Base-by-base conservation (phyloP, 2,113 vertebrate genomes). In the Aphelocoma coerulescens region DNA sequence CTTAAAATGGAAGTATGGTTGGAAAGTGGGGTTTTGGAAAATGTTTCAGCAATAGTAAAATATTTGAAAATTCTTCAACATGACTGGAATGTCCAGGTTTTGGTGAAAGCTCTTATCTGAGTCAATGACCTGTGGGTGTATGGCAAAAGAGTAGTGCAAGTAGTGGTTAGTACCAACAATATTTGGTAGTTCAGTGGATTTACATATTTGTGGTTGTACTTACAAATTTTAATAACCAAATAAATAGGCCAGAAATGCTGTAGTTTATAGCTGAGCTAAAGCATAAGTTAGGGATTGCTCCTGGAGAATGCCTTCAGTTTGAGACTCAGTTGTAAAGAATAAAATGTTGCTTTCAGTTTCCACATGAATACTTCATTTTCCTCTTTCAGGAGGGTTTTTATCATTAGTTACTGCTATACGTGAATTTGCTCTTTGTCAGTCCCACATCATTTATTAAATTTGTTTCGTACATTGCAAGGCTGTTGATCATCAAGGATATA, bases 1-100 rank as follows among this genome's bases (percentile, higher is more conserved):
- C 74, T 96, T 93, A 93, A 93, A 79, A 95, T 87, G 9, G 22
- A 74, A 69, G 26, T 58, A 41, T 68, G 76, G 35, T 51, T 91
- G 75, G 12, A 88, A 95, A 8, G 19, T 74, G 39, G 51, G 6
- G 16, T 44, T 74, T 88, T 65, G 35, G 22, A 14, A 85, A 87
- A 75, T 33, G 10, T 54, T 59, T 86, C 83, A 68, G 13, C 71
- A 73, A 9, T 22, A 78, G 44, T 84, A 79, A 96, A 85, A 86
- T 78, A 73, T 68, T 93, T 88, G 28, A 24, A 66, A 88, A 57
- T 66, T 86, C 54, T 61, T 95, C 62, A 84, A 22, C 14, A 17
- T 43, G 48, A 80, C 58, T 84, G 52, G 73, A 61, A 81, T 79
- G 54, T 69, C 92, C 41, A 89, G 48, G 23, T 24, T 93, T 58